Base-by-base conservation (phyloP, 2,797 vertebrate species). In the Naso thynnoides region DNA sequence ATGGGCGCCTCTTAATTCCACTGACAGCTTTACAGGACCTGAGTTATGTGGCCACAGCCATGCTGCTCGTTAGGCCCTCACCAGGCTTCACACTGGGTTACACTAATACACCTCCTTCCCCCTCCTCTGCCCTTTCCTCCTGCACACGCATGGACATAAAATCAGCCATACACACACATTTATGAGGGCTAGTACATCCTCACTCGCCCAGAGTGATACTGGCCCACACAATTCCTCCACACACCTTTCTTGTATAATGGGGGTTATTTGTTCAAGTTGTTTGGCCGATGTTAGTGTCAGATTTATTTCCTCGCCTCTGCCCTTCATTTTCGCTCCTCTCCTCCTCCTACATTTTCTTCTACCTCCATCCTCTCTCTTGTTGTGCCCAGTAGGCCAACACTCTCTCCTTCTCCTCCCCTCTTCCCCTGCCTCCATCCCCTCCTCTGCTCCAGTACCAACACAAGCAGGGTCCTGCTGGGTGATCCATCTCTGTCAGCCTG, bases 401-500 rank as follows among this genome's bases (percentile, higher is more conserved):
- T 50, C 18, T 76, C 68, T 53, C 49, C 52, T 38, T 45, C 33
- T 31, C 38, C 47, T 11, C 36, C 29, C 23, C 19, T 11, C 23
- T 49, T 27, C 62, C 59, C 1, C 33, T 54, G 44, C 55, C 29
- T 36, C 8, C 33, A 36, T 8, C 33, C 56, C 21, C 53, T 54
- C 45, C 55, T 21, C 39, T 8, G 31, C 53, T 66, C 78, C 68
- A 59, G 67, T 55, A 65, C 73, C 81, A 49, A 90, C 83, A 80
- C 85, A 88, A 84, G 89, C 85, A 24, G 70, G 60, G 78, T 92
- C 93, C 88, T 91, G 91, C 76, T 72, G 79, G 90, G 95, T 84
- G 92, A 97, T 97, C 95, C 95, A 95, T 97, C 96, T 97, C 93
- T 97, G 96, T 96, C 96, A 96, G 92, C 90, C 92, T 60, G 86